A percentile compares a stretch with the other conserved stretches of the same genome.
Evolutionary conservation across 2,113 vertebrate genomes (phyloP).

Genomic region (Gambusia holbrooki): DNA sequence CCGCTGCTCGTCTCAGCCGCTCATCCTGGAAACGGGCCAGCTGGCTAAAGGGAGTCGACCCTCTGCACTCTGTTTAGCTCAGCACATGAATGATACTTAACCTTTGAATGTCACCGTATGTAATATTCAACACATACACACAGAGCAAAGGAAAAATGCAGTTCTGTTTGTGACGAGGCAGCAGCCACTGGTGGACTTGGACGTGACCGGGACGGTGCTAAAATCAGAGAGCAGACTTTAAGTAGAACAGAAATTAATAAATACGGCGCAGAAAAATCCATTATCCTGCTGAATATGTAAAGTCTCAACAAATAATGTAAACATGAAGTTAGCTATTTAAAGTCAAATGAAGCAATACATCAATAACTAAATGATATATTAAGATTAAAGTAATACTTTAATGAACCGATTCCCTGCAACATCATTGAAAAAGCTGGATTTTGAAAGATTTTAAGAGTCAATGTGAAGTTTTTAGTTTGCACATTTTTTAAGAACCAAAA

Average conservation of each 20-base stretch:
- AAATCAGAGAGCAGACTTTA: background rate
- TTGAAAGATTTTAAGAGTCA: too few relatives aligned
- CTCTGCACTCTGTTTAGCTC: constrained; percentile 7
- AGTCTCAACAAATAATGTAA: too few relatives aligned
- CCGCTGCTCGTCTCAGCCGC: constrained; percentile 3
- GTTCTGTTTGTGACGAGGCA: background rate
- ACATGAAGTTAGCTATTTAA: too few relatives aligned
- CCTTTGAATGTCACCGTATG: constrained; percentile 33
- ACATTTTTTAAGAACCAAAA: too few relatives aligned
- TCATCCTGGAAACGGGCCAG: constrained; percentile 23
- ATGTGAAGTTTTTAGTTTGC: too few relatives aligned
- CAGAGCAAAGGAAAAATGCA: background rate
- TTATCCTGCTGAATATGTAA: too few relatives aligned
- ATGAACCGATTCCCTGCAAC: too few relatives aligned
- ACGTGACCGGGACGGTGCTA: background rate
- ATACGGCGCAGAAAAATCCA: too few relatives aligned
- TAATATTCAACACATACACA: constrained; percentile 3
- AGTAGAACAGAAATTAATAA: background rate
- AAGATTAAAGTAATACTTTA: too few relatives aligned
- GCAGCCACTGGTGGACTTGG: background rate
- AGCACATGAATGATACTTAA: constrained; percentile 24
- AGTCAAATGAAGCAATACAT: too few relatives aligned
- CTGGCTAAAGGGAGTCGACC: constrained; percentile 13
- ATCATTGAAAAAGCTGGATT: too few relatives aligned
- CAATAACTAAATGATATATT: too few relatives aligned